Base-by-base conservation (phyloP, 2,888 invertebrate genomes). In the Xestia ashworthii region DNA sequence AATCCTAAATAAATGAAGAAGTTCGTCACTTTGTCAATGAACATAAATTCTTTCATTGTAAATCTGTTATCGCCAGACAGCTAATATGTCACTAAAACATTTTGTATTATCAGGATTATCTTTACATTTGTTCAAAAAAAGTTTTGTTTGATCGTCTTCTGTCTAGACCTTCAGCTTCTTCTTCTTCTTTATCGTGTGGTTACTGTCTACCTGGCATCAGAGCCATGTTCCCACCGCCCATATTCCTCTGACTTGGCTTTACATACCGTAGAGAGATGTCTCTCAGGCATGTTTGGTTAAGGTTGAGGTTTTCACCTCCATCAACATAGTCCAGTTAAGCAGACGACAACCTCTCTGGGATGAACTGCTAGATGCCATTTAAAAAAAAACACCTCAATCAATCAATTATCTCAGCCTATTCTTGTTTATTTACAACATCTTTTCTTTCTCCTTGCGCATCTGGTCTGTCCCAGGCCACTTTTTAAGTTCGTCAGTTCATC, bases 1-100 rank as follows among this genome's bases (percentile, higher is more conserved):
- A 80, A 72, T 62, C 38, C 32, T 48, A 62, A 53, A 22, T 50
- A 65, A 82, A 69, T 82, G 22, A n/a, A 62, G 14, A 25, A 25
- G 3, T 65, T 68, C n/a, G 22, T 77, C 41, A 78, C 16, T 48
- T 67, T 19, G 79, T 71, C 44, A 64, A 62, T 76, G 60, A 38
- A 50, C 8, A 55, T 50, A 68, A 44, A 72, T 69, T 38, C 16
- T 38, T 65, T 6, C 14, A 58, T 44, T 44, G 22, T 66, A n/a
- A 44, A 5, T 50, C 32, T 60, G 11, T 62, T 60, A 25, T 46
- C 3, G 16, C 38, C 46, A 80, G 80, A 66, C 48, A 38, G n/a
- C n/a, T 65, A n/a, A 5, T 0, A 44, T 77, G 65, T 25, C 22
- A 46, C 5, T 65, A 46, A 65, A n/a, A 22, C 16, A 25, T 16